phyloP scores from a whole-genome alignment of 1,140 invertebrate species.

The Tachypleus tridentatus region DNA sequence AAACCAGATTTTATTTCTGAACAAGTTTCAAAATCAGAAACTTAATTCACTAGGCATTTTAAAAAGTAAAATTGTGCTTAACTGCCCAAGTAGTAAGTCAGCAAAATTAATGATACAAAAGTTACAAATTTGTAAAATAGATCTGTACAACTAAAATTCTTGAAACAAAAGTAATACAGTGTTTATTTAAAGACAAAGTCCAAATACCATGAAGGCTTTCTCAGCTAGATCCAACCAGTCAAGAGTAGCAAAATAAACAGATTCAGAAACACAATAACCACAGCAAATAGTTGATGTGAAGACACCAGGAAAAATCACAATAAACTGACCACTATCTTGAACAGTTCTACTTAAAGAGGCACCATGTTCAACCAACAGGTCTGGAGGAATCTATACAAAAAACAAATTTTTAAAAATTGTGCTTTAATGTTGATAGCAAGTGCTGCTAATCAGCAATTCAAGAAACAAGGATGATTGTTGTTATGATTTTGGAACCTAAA shows the following conservation, averaged over 20 bases:
- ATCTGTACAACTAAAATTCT: too few relatives aligned
- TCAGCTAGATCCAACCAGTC: constrained; percentile 64
- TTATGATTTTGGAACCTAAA: too few relatives aligned
- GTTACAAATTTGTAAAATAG: too few relatives aligned
- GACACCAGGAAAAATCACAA: constrained; percentile 78
- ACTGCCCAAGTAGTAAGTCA: too few relatives aligned
- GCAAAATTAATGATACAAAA: too few relatives aligned
- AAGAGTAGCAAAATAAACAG: constrained; percentile 79
- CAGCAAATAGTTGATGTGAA: constrained; percentile 82
- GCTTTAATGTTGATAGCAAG: constrained; percentile 9
- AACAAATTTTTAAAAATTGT: constrained; percentile 7
- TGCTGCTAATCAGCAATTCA: too few relatives aligned
- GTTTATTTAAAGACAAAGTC: background rate
- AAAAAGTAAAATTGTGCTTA: too few relatives aligned
- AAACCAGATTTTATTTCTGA: too few relatives aligned
- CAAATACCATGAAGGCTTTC: constrained; percentile 56
- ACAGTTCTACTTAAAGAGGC: constrained; percentile 64
- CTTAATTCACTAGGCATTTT: too few relatives aligned
- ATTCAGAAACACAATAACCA: constrained; percentile 81
- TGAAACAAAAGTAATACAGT: background rate
- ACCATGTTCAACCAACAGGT: constrained; percentile 55
- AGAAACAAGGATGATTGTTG: too few relatives aligned
- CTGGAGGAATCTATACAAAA: constrained; percentile 54
- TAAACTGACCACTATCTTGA: constrained; percentile 78
- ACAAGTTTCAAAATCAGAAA: too few relatives aligned